Conservation (phyloP, 2,113 vertebrate genomes). For the Poeciliopsis occidentalis region DNA sequence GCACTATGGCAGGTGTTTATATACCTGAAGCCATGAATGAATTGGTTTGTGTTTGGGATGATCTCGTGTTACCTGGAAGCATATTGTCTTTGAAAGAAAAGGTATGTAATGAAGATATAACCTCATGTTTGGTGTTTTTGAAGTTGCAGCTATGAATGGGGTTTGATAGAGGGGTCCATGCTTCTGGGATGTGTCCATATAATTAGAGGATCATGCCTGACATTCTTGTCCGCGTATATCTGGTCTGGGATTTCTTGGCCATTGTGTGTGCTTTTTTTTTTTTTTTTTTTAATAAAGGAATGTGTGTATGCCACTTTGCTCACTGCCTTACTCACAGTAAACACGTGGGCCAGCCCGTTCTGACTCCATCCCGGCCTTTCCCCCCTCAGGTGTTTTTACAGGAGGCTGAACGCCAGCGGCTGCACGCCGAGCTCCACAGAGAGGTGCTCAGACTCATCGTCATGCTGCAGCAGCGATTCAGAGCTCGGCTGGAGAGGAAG, state of each 20-base stretch:
- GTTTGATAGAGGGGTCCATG: conserved; percentile 28
- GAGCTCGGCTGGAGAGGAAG: conserved; percentile 85
- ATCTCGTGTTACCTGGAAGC: conserved; percentile 31
- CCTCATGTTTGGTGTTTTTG: conserved; percentile 20
- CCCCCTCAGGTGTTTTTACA: conserved; percentile 89
- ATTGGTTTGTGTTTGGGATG: background rate
- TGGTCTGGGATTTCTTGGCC: conserved; percentile 9
- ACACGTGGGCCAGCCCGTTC: background rate
- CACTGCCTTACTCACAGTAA: conserved; percentile 4
- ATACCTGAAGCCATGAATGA: background rate
- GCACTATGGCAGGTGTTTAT: background rate
- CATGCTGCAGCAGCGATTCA: conserved; percentile 86
- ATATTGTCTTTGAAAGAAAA: conserved; percentile 15
- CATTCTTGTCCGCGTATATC: conserved; percentile 55
- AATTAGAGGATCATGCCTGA: conserved; percentile 70
- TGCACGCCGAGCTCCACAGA: conserved; percentile 89
- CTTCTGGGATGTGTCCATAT: conserved; percentile 55
- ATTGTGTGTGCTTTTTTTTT: background rate
- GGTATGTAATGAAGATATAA: conserved; percentile 49
- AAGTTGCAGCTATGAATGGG: conserved; percentile 45
- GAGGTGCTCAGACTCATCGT: conserved; percentile 89
- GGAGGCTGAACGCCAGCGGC: conserved; percentile 87
- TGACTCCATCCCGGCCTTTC: conserved; percentile 30
- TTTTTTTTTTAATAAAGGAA: background rate
- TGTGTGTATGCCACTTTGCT: conserved; percentile 15